Base-by-base conservation (phyloP, 2,888 invertebrate genomes). In the Tiliacea citrago region DNA sequence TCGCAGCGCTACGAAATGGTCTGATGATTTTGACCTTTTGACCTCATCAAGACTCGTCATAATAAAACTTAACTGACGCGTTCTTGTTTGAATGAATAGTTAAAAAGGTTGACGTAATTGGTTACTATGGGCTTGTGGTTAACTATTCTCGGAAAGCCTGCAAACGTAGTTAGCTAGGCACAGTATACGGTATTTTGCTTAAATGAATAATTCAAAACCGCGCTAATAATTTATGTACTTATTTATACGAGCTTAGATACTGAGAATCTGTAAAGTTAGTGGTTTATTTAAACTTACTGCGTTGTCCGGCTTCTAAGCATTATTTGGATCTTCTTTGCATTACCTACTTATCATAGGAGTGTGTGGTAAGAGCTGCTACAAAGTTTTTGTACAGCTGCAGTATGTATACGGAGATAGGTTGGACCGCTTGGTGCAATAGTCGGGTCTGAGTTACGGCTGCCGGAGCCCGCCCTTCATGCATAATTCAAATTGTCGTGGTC, bases 401-500 rank as follows among this genome's bases (percentile, higher is more conserved):
- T 70, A 66, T 67, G 16, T 75, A 74, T 75, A 29, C 29, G 73
- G 67, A 75, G 51, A 78, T 80, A 72, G 47, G 68, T 79, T 81
- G 70, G 73, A 79, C 79, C 74, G 80, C 82, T 84, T 82, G 77
- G 77, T 86, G 87, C 82, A 86, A 82, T 85, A 84, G 82, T 81
- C 68, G 72, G 39, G 68, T 67, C 73, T 80, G 85, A 86, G 83
- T 82, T 88, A 81, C 83, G 83, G 79, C 77, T 81, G 73, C 82
- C 77, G 81, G 73, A 81, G 82, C 87, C 86, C 90, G 89, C 89
- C 88, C 87, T 91, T 92, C 89, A 93, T 95, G 94, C 93, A 95
- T 95, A 92, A 95, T 94, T 93, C 93, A 95, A 79, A 86, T 83
- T 84, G 89, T 89, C 87, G 86, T 88, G 91, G 89, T 90, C 90